Percentiles rank a stretch among this genome's conserved stretches.
These are phyloP conservation scores for Malacoraja senta DNA, from an alignment of 2,797 vertebrate species.

Conservation along the genomic window DNA sequence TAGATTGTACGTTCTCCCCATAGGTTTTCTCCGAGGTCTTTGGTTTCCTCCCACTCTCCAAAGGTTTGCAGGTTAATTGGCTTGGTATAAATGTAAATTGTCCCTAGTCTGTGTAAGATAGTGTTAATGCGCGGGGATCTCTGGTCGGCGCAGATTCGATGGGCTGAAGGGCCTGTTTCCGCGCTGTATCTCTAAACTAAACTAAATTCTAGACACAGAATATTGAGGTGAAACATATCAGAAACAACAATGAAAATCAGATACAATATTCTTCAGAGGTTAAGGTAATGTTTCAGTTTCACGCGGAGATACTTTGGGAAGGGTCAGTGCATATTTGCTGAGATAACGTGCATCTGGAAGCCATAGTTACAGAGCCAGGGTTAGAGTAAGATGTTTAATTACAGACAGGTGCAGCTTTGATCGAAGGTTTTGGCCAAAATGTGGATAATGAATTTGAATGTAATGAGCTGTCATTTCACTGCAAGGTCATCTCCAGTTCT, in stretches of 20 bases:
- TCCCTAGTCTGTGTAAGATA: too few relatives aligned
- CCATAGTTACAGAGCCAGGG: constrained; percentile 18
- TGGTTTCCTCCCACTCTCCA: too few relatives aligned
- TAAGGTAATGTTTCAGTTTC: background rate
- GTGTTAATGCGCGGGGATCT: too few relatives aligned
- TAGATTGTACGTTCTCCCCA: too few relatives aligned
- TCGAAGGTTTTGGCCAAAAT: constrained; percentile 34
- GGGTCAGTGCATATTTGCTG: background rate
- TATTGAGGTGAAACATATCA: background rate
- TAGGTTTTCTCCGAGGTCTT: too few relatives aligned
- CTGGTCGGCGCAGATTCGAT: too few relatives aligned
- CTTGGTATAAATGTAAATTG: too few relatives aligned
- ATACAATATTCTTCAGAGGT: background rate
- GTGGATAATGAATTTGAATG: constrained; percentile 29
- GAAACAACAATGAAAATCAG: background rate
- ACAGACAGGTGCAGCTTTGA: constrained; percentile 37
- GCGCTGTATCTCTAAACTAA: too few relatives aligned
- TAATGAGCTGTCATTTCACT: constrained; percentile 38
- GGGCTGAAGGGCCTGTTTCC: too few relatives aligned
- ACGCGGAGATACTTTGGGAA: background rate
- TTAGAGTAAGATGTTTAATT: constrained; percentile 27
- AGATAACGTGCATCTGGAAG: constrained; percentile 33
- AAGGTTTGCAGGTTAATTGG: too few relatives aligned
- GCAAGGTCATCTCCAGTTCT: constrained; percentile 28
- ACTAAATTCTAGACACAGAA: background rate